Evolutionary conservation across 2,888 invertebrate genomes (phyloP).

Genomic region (Dinocampus coccinellae): DNA sequence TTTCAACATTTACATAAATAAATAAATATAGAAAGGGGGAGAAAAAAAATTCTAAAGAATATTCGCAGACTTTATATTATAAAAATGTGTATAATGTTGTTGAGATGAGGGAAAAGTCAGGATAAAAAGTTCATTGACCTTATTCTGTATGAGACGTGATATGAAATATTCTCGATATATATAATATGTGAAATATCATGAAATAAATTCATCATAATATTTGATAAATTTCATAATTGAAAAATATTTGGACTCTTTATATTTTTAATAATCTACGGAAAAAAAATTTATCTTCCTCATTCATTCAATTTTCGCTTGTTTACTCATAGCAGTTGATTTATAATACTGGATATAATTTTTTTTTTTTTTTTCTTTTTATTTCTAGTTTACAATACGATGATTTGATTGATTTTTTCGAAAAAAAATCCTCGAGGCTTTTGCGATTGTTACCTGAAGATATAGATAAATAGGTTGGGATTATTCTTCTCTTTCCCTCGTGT

Average conservation of each 20-base stretch:
- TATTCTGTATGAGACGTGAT: not conserved
- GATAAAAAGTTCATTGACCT: not conserved
- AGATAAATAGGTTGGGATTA: not conserved
- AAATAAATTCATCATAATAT: not conserved
- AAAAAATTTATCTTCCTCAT: too few species aligned
- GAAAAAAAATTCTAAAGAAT: not conserved
- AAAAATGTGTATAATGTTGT: not conserved
- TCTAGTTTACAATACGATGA: not conserved
- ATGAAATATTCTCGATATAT: not conserved
- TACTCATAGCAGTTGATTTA: not conserved
- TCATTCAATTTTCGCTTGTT: conserved; percentile 11
- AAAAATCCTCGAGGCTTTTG: not conserved
- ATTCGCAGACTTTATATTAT: not conserved
- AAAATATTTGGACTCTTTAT: too few species aligned
- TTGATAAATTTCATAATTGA: not conserved
- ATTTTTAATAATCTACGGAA: too few species aligned
- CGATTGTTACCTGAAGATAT: not conserved
- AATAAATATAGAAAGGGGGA: too few species aligned
- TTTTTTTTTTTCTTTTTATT: not conserved
- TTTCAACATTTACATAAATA: too few species aligned
- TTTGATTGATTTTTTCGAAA: not conserved
- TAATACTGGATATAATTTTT: not conserved
- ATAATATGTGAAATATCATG: not conserved
- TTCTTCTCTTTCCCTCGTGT: not conserved
- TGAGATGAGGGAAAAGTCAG: not conserved